Evolutionary conservation across 2,888 invertebrate genomes (phyloP).

Genomic region (Dryomyza anilis): DNA sequence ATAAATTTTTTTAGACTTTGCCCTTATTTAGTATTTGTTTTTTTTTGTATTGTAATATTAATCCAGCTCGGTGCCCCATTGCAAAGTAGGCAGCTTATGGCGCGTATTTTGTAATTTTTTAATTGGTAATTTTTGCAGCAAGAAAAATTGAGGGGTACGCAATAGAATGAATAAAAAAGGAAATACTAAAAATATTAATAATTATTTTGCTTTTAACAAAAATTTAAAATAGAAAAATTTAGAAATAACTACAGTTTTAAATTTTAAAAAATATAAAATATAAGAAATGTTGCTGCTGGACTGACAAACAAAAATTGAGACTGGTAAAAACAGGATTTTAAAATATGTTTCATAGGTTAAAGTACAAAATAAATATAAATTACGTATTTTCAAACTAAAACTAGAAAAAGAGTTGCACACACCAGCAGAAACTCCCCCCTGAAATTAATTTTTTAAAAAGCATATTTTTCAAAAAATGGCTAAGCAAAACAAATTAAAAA

Average conservation of each 20-base stretch:
- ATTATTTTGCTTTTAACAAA: too few relatives aligned
- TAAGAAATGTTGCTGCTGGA: too few relatives aligned
- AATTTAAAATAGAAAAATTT: neutral
- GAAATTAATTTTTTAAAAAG: constrained; percentile 1
- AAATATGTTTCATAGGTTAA: neutral
- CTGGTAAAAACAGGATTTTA: too few relatives aligned
- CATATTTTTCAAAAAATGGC: too few relatives aligned
- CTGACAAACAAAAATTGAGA: too few relatives aligned
- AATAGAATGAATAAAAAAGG: neutral
- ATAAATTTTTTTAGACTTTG: constrained; percentile 1
- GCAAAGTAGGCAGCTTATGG: neutral
- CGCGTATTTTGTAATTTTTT: constrained; percentile 49
- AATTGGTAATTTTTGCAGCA: constrained; percentile 46
- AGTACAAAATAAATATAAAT: neutral
- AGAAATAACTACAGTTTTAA: neutral
- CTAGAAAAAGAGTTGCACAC: neutral
- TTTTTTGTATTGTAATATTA: neutral
- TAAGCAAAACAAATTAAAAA: constrained; percentile 1
- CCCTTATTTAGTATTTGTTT: constrained; percentile 1
- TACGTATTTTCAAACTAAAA: neutral
- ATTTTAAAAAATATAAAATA: too few relatives aligned
- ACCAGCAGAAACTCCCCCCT: neutral
- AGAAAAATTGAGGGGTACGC: neutral
- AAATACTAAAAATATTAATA: neutral
- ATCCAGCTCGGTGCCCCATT: neutral